Conservation (phyloP, 2,888 invertebrate species). For the Trissolcus brochymenae region DNA sequence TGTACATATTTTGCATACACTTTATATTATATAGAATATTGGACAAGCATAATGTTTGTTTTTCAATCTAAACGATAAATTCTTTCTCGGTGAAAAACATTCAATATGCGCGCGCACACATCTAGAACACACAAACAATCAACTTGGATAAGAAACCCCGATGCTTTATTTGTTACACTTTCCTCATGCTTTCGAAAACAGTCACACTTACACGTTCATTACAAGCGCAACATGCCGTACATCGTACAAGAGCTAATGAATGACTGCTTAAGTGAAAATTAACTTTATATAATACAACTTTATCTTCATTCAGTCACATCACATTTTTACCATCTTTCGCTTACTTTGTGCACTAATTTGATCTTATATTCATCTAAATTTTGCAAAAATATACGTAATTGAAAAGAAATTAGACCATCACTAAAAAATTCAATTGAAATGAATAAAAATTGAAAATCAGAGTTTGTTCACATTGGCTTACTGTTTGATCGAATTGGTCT, state of each 20-base stretch:
- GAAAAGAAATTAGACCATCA: too few relatives aligned
- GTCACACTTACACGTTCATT: conserved; percentile 31
- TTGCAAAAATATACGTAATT: too few relatives aligned
- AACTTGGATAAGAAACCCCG: conserved; percentile 23
- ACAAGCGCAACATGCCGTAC: conserved; percentile 38
- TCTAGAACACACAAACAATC: conserved; percentile 3
- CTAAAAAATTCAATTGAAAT: too few relatives aligned
- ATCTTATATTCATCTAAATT: conserved; percentile 26
- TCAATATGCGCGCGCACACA: conserved; percentile 56
- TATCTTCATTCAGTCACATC: conserved; percentile 27
- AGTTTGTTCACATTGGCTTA: conserved; percentile 6
- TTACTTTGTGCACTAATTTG: conserved; percentile 52
- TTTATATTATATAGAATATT: background rate
- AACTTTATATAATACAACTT: conserved; percentile 33
- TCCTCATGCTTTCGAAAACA: conserved; percentile 45
- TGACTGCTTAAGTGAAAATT: conserved; percentile 56
- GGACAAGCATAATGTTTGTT: conserved; percentile 22
- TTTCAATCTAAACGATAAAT: conserved; percentile 24
- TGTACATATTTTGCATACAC: conserved; percentile 27
- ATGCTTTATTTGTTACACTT: conserved; percentile 49
- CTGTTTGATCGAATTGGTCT: conserved; percentile 20
- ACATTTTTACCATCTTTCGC: conserved; percentile 57
- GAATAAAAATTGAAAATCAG: background rate
- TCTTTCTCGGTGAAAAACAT: conserved; percentile 22
- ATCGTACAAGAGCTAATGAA: conserved; percentile 61